Conservation (phyloP, 2,797 vertebrate genomes). For the Diplodus puntazzo region DNA sequence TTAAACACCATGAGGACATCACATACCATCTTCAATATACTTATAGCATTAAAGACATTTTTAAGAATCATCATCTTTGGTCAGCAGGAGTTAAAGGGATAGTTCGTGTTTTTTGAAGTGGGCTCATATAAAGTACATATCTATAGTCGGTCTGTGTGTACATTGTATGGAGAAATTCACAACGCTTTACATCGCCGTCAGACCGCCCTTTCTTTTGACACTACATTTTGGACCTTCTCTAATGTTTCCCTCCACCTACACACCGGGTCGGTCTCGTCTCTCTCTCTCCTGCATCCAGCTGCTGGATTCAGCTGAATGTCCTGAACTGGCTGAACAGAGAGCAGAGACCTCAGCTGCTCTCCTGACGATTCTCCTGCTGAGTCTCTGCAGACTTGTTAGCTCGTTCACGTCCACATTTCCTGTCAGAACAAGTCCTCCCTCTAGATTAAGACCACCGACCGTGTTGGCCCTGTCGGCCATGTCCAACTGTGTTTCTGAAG, state of each 20-base stretch:
- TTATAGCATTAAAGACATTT: conserved; percentile 4
- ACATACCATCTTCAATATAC: conserved; percentile 14
- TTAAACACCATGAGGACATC: conserved; percentile 5
- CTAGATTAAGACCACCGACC: conserved; percentile 44
- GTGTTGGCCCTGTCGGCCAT: conserved; percentile 24
- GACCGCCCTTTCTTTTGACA: too few species aligned
- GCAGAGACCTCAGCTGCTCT: conserved; percentile 26
- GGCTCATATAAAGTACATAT: too few species aligned
- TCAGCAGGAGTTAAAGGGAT: too few species aligned
- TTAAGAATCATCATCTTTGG: background rate
- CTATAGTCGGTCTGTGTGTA: too few species aligned
- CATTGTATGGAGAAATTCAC: too few species aligned
- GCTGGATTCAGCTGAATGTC: conserved; percentile 33
- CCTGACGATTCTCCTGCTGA: conserved; percentile 27
- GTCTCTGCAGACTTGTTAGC: conserved; percentile 65
- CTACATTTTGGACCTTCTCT: background rate
- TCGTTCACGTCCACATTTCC: conserved; percentile 42
- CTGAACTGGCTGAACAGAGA: conserved; percentile 29
- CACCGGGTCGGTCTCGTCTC: background rate
- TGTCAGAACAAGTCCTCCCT: conserved; percentile 51
- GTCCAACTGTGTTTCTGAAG: conserved; percentile 49
- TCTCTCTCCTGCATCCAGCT: conserved; percentile 12
- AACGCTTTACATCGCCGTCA: too few species aligned
- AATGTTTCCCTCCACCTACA: conserved; percentile 3
- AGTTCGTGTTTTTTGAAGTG: too few species aligned